Base-by-base conservation (phyloP, 92 coral and sea anemone genomes). In the Metridium senile region DNA sequence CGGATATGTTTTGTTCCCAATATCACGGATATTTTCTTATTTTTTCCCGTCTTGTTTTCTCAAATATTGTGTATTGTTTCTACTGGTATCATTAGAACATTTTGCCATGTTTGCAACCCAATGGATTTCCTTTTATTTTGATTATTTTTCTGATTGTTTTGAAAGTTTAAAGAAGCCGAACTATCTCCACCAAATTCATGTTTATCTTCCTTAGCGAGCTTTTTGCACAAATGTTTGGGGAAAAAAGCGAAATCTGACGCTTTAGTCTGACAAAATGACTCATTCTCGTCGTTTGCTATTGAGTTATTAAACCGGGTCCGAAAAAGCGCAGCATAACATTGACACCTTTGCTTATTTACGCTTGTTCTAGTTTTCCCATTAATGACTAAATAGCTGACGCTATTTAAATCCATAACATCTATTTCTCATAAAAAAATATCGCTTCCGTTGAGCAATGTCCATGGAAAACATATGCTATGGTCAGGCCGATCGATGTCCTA, bases 121-220 rank as follows among this genome's bases (percentile, higher is more conserved):
- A 20, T 58, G 58, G 49, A 73, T 73, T 73, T 73, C 78, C 67
- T 32, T 62, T 34, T 73, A 73, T 73, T 73, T 53, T 31, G 19
- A 73, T 39, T 33, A 57, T 73, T 32, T 62, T 73, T 70, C 20
- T 13, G 18, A 58, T 73, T 73, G 78, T 73, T 73, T 73, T 73
- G 78, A 73, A 73, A 57, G 54, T 73, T 73, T 73, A 73, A 73
- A 73, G 78, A 73, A 58, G 78, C 78, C 78, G 78, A 73, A 73
- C 19, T 31, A 21, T 63, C 27, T 13, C 69, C 45, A 7, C 20
- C 19, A 28, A 30, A 63, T 28, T 63, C 16, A 16, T 63, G 69
- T 63, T 63, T 63, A 63, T 19, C 19, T 63, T 63, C 31, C n/a
- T 4, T 16, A 16, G 43, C 23, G 6, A 31, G 27, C 4, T 9